Conservation (phyloP, 1,140 invertebrate genomes). For the Tetraneura akinire region DNA sequence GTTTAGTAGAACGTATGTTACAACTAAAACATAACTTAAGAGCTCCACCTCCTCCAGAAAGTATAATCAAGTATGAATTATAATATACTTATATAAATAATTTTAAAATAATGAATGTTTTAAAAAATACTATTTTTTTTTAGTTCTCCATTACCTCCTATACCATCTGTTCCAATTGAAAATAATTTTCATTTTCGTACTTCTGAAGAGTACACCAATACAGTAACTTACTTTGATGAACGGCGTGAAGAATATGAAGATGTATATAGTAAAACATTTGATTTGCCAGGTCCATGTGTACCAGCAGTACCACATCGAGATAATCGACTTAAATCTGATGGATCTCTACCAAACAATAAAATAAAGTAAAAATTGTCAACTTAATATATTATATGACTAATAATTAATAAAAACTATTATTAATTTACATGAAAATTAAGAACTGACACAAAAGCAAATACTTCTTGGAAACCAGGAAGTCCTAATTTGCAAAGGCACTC, state of each 20-base stretch:
- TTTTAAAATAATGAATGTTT: background rate
- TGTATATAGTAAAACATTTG: slow-evolving; percentile 68
- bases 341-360: slow-evolving; percentile 18
- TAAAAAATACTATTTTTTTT: slow-evolving; percentile 53
- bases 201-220: slow-evolving; percentile 59
- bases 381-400: background rate
- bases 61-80: slow-evolving; percentile 32
- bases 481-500: slow-evolving; percentile 64
- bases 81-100: background rate
- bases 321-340: slow-evolving; percentile 40
- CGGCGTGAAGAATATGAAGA: slow-evolving; percentile 64
- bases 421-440: slow-evolving; percentile 35
- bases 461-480: slow-evolving; percentile 65
- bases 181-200: slow-evolving; percentile 57
- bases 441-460: slow-evolving; percentile 64
- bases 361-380: background rate
- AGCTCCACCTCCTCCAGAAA: slow-evolving; percentile 52
- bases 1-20: slow-evolving; percentile 80
- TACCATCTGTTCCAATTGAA: slow-evolving; percentile 71
- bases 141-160: slow-evolving; percentile 72
- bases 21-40: slow-evolving; percentile 68
- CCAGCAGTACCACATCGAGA: slow-evolving; percentile 13
- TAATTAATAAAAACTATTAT: slow-evolving; percentile 4
- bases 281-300: slow-evolving; percentile 53
- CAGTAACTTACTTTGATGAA: slow-evolving; percentile 59